Evolutionary conservation across 2,888 invertebrate species (phyloP), one percentile per base, ranked within the genome.

Genomic region (Nesidiocoris tenuis): DNA sequence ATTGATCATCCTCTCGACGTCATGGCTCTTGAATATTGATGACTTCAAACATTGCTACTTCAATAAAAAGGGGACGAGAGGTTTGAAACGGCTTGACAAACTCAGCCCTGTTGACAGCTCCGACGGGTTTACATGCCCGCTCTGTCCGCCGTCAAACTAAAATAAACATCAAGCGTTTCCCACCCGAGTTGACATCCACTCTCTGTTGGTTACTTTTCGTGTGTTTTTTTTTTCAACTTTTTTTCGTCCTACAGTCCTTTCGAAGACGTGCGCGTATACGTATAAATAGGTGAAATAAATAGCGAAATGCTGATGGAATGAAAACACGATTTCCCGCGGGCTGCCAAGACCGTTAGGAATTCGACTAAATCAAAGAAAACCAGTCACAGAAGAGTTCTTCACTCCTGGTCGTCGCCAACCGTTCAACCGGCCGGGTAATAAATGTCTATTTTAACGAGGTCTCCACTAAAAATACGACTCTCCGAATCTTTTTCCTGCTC

Each of bases 331-430:
- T 39, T 39, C 39, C 39, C 39, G 3, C 39, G 39, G n/a, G 59
- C 18, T 59, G 59, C 59, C 59, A 59, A 18, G 24, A 3, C 25
- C 17, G 22, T n/a, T 16, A 61, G 61, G 18, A 19, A 54, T 70
- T 59, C 24, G 59, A 59, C 24, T 70, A 70, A 70, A 70, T 70
- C 70, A 70, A 57, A 59, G 56, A 61, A 70, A 70, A 70, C 70
- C 17, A 70, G 70, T 39, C 39, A 39, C 39, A 39, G 39, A 39
- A 39, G 39, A 39, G 39, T 39, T 39, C 39, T 39, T 39, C 39
- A 39, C 39, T 39, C 12, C 39, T 39, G 5, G 39, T 39, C 39
- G 39, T 39, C 39, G 39, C 39, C 39, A 39, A 39, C 39, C 39
- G 39, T 39, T 39, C 39, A 39, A 39, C 39, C 39, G 39, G 39